These are phyloP conservation scores for Mesochorus sp. DNA, from an alignment of 2,888 invertebrate species.

Conservation along the genomic window DNA sequence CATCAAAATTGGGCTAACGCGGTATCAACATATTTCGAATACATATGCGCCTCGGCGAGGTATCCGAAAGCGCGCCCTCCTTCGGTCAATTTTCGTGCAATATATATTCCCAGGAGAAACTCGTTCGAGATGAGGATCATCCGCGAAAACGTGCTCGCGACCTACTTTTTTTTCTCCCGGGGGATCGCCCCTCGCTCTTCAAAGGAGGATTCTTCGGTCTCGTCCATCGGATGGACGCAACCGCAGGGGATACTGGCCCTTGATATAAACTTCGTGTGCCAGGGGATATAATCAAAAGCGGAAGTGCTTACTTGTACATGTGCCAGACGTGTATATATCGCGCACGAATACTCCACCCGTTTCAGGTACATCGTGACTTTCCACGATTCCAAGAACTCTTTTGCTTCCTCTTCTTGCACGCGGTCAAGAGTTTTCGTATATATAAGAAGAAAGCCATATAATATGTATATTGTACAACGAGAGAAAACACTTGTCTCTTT, in stretches of 20 bases:
- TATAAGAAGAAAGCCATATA: too few species aligned
- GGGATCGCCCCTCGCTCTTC: slow-evolving; percentile 18
- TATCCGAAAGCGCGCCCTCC: slow-evolving; percentile 44
- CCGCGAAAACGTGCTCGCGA: slow-evolving; percentile 30
- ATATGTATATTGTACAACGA: too few species aligned
- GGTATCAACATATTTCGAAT: neutral
- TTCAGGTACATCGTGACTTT: slow-evolving; percentile 65
- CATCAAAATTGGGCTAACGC: slow-evolving; percentile 3
- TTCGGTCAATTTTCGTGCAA: slow-evolving; percentile 42
- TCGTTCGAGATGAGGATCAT: slow-evolving; percentile 30
- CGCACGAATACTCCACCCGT: neutral
- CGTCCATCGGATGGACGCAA: neutral
- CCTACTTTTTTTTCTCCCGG: slow-evolving; percentile 35
- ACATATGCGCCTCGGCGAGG: neutral
- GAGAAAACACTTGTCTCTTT: slow-evolving; percentile 29
- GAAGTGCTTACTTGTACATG: slow-evolving; percentile 25
- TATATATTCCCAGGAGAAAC: slow-evolving; percentile 35
- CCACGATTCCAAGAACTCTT: slow-evolving; percentile 69
- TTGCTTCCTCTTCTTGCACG: neutral
- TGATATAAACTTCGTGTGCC: neutral
- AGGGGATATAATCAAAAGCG: neutral
- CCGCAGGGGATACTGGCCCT: neutral
- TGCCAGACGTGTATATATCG: neutral
- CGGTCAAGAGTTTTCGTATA: slow-evolving; percentile 24
- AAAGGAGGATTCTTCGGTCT: neutral